These are phyloP conservation scores for Blastobasis adustella DNA, from an alignment of 2,888 invertebrate genomes.

Conservation along the genomic window DNA sequence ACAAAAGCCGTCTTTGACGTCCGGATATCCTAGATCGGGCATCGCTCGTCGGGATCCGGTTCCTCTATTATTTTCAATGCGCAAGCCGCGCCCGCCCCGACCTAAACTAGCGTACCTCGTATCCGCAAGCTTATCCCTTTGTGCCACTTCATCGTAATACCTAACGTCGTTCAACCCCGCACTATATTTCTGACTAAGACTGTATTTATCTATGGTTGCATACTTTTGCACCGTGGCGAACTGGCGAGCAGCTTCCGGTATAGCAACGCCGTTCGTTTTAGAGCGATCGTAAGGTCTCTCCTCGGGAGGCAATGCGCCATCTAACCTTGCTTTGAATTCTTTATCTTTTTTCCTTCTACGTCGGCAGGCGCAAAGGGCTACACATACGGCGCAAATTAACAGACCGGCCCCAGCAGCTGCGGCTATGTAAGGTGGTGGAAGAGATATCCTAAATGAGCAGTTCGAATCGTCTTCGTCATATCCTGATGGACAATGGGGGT, in stretches of 20 bases:
- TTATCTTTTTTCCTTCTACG: conserved; percentile 75
- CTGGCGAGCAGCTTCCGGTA: conserved; percentile 54
- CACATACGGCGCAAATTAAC: conserved; percentile 72
- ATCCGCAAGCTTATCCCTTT: conserved; percentile 68
- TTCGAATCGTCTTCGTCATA: conserved; percentile 87
- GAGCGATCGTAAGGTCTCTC: conserved; percentile 77
- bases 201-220: conserved; percentile 71
- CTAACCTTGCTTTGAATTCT: conserved; percentile 75
- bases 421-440: conserved; percentile 80
- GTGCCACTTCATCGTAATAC: conserved; percentile 69
- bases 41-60: conserved; percentile 59
- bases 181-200: conserved; percentile 70
- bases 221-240: conserved; percentile 71
- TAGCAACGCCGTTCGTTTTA: conserved; percentile 57
- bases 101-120: conserved; percentile 69
- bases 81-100: conserved; percentile 52
- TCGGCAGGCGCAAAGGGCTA: conserved; percentile 77
- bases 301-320: conserved; percentile 73
- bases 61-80: conserved; percentile 54
- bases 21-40: conserved; percentile 70
- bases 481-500: conserved; percentile 86
- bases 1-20: conserved; percentile 83
- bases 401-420: conserved; percentile 78
- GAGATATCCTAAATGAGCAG: conserved; percentile 80
- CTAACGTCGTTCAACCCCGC: conserved; percentile 69